phyloP scores from a whole-genome alignment of 2,888 invertebrate species.

The Plebejus melissa region DNA sequence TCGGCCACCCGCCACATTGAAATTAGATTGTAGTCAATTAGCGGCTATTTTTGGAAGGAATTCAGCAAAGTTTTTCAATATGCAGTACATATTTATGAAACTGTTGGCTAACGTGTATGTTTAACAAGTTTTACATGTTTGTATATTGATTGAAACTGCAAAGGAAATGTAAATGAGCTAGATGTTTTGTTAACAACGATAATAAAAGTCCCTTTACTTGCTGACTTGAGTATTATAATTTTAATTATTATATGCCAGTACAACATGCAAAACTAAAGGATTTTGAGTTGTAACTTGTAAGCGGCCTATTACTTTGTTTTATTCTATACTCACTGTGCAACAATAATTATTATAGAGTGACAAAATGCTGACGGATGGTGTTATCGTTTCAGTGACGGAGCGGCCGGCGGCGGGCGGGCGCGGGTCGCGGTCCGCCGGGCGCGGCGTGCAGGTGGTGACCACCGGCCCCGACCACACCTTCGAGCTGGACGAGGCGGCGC shows the following conservation, averaged over 20 bases:
- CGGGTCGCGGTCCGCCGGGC: constrained; percentile 49
- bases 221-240: too few species aligned
- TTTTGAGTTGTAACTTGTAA: background rate
- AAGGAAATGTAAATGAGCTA: too few species aligned
- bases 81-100: background rate
- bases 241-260: too few species aligned
- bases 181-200: background rate
- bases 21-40: constrained; percentile 2
- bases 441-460: constrained; percentile 91
- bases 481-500: constrained; percentile 89
- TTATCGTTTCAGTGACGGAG: constrained; percentile 50
- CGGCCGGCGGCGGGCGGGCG: constrained; percentile 46
- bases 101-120: background rate
- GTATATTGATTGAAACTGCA: too few species aligned
- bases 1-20: background rate
- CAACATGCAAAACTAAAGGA: too few species aligned
- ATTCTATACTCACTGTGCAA: too few species aligned
- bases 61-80: background rate
- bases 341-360: background rate
- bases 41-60: background rate
- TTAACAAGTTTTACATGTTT: background rate
- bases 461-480: constrained; percentile 93
- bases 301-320: background rate
- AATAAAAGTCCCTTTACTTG: background rate
- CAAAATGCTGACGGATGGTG: background rate